Conservation (phyloP, 2,113 vertebrate genomes). For the Pygoscelis adeliae region DNA sequence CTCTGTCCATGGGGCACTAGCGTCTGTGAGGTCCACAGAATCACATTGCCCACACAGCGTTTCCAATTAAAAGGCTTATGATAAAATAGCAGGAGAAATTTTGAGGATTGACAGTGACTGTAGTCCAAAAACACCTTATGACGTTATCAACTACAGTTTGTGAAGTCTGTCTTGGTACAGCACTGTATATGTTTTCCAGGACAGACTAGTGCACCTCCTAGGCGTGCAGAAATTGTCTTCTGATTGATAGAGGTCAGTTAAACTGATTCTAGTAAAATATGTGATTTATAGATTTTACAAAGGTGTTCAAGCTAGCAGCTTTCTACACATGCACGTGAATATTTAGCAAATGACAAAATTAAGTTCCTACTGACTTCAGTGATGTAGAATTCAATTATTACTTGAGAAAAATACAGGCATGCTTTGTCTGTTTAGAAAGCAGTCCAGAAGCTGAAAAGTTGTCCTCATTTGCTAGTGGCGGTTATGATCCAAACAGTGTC, state of each 20-base stretch:
- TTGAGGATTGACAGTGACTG: not conserved
- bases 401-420: not conserved
- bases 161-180: not conserved
- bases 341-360: not conserved
- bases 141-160: not conserved
- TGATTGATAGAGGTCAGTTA: not conserved
- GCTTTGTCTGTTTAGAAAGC: not conserved
- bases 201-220: not conserved
- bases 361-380: not conserved
- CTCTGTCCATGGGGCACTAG: not conserved
- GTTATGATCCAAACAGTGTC: not conserved
- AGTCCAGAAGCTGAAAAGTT: not conserved
- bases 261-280: not conserved
- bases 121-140: not conserved
- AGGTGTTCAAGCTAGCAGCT: not conserved
- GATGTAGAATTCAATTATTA: not conserved
- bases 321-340: not conserved
- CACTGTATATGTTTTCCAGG: not conserved
- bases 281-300: not conserved
- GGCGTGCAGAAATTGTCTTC: not conserved
- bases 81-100: not conserved
- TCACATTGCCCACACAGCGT: accelerated
- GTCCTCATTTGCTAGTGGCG: not conserved
- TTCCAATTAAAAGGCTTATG: not conserved
- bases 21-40: not conserved